Evolutionary conservation across 1,140 invertebrate genomes (phyloP).

Genomic region (Neocloeon triangulifer): DNA sequence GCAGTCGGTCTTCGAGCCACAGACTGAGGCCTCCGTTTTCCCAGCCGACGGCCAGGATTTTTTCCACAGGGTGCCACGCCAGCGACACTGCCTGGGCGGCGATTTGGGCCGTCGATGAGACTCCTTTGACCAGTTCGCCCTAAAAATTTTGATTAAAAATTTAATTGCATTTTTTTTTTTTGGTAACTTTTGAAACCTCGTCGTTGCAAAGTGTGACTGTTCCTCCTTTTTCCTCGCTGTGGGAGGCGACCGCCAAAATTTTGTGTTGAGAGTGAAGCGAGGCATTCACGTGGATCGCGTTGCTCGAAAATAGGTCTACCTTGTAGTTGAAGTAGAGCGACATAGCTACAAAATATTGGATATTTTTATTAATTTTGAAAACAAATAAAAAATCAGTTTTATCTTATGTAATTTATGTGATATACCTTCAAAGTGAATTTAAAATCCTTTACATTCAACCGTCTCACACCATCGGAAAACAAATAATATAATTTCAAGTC

Average conservation of each 20-base stretch:
- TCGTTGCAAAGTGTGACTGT: constrained; percentile 74
- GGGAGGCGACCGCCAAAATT: constrained; percentile 62
- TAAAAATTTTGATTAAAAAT: constrained; percentile 18
- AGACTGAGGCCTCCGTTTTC: constrained; percentile 72
- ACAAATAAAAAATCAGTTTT: too few species aligned
- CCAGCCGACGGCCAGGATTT: constrained; percentile 66
- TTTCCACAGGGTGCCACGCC: constrained; percentile 72
- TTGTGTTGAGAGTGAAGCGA: constrained; percentile 58
- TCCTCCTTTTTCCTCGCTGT: constrained; percentile 67
- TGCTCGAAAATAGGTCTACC: constrained; percentile 37
- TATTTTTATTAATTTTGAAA: too few species aligned
- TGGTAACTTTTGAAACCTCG: constrained; percentile 34
- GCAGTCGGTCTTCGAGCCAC: constrained; percentile 43
- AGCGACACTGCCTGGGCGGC: constrained; percentile 55
- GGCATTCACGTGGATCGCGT: constrained; percentile 46
- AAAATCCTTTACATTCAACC: too few species aligned
- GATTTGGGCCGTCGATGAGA: constrained; percentile 47
- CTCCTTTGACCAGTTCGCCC: constrained; percentile 54
- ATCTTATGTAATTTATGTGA: too few species aligned
- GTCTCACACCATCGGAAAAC: too few species aligned
- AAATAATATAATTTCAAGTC: too few species aligned
- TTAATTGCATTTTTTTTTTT: constrained; percentile 2
- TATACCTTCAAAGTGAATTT: too few species aligned
- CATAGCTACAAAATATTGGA: too few species aligned
- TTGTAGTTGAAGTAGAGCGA: constrained; percentile 53